Base-by-base conservation (phyloP, 1,140 invertebrate species). In the Drosophila fuyamai region DNA sequence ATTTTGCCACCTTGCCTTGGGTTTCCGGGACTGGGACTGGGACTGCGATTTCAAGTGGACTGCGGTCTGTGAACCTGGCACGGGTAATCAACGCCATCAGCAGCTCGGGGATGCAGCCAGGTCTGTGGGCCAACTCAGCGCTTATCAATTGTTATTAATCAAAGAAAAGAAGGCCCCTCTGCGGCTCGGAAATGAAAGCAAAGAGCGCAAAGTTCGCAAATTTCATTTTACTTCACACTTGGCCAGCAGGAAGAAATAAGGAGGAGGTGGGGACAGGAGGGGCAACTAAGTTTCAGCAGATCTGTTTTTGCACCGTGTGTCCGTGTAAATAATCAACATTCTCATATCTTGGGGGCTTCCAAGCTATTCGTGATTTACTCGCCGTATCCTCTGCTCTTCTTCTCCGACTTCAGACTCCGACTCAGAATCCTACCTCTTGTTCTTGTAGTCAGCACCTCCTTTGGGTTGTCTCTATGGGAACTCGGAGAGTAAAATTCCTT, bases 271-370 rank as follows among this genome's bases (percentile, higher is more conserved):
- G 23, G 23, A 23, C 23, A 8, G 23, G 44, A 43, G 16, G 16
- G 23, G 23, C 4, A 23, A 23, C 23, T 23, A 13, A 27, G 67
- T 35, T 38, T 57, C n/a, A 6, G 63, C 60, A 57, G 65, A 70
- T 71, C 36, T 58, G 36, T 47, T 47, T 32, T 32, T 55, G 41
- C 35, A 61, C 41, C 50, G 14, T 48, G 65, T 32, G 66, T 67
- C 82, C 82, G 86, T 86, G 86, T 76, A 90, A 90, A 90, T 90
- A 90, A 90, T 90, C 86, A 90, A 88, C 86, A 74, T 90, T 90
- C 79, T 76, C 79, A 83, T 90, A 90, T 90, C 86, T 90, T 59
- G 50, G 61, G 79, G 73, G 56, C 73, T 85, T 60, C 75, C 76
- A 50, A 81, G 82, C 82, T 83, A 90, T 90, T 90, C 86, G 86